These are phyloP conservation scores for Porites divaricata DNA, from an alignment of 92 coral and sea anemone species.

Conservation along the genomic window DNA sequence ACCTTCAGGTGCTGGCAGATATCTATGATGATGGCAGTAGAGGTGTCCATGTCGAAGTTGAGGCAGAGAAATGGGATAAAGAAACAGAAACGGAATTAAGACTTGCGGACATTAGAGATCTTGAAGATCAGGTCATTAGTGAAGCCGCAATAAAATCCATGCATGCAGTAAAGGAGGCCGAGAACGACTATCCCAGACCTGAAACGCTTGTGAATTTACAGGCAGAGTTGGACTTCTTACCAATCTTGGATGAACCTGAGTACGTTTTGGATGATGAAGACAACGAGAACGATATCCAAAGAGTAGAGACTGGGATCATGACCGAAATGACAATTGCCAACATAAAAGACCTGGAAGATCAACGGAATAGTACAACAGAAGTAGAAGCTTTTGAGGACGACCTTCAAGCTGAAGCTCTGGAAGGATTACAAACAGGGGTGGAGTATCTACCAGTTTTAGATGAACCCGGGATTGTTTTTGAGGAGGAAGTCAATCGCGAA, in stretches of 20 bases:
- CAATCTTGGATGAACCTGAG: conserved; percentile 47
- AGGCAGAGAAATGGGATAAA: conserved; percentile 30
- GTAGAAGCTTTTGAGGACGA: conserved; percentile 20
- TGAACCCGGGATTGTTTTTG: conserved; percentile 35
- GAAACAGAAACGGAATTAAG: conserved; percentile 62
- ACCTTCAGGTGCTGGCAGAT: conserved; percentile 55
- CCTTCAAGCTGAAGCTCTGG: conserved; percentile 23
- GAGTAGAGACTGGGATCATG: conserved; percentile 44
- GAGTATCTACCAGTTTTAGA: conserved; percentile 38
- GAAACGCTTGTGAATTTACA: conserved; percentile 29
- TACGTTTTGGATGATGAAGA: conserved; percentile 35
- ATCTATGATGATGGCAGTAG: conserved; percentile 15
- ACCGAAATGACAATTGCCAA: conserved; percentile 59
- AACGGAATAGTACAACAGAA: conserved; percentile 22
- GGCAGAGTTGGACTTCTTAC: conserved; percentile 33
- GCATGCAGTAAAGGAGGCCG: conserved; percentile 14
- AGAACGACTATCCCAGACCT: conserved; percentile 3
- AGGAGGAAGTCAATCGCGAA: conserved; percentile 11
- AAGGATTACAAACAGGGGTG: conserved; percentile 32
- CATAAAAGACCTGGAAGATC: conserved; percentile 65
- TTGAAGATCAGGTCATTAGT: conserved; percentile 63
- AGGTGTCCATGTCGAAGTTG: not conserved
- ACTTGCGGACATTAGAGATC: conserved; percentile 43
- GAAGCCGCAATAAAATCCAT: conserved; percentile 13
- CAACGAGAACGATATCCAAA: conserved; percentile 10